Base-by-base conservation (phyloP, 2,797 vertebrate species). In the Mus spretus region DNA sequence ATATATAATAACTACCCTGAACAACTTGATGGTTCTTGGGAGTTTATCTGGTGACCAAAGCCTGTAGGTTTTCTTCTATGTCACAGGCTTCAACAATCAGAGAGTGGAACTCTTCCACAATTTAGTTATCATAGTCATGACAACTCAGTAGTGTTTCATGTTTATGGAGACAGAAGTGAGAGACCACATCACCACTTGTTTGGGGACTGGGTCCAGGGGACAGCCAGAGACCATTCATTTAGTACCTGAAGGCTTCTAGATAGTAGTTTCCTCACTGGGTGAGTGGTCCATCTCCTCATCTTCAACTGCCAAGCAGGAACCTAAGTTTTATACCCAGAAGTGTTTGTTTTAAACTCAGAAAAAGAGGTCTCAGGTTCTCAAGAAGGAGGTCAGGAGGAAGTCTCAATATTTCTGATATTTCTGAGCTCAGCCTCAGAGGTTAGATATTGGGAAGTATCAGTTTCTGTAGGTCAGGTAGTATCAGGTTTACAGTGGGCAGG, bases 271-370 rank as follows among this genome's bases (percentile, higher is more conserved):
- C 12, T 9, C 7, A 17, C 31, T 5, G 5, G 22, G 4, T 55
- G n/a, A 11, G 0, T 7, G 1, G 1, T 74, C 9, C 17, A 7
- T 40, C 34, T 74, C 26, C 9, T 19, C 3, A 40, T 57, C 5
- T 12, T 57, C 24, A 11, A 74, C 50, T 40, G 15, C 40, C 15
- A 75, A 75, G n/a, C 26, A 75, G n/a, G 17, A 47, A 31, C 3
- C 31, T 67, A 31, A 26, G n/a, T 9, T 83, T 28, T 61, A 28
- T 83, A 70, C 2, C 9, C 47, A 87, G 2, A 40, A 40, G 20
- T 20, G 3, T 20, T 14, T 20, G 8, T n/a, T 67, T 47, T 67
- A 85, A 85, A 31, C 37, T 57, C 70, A 59, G 37, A 86, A 57
- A 28, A 22, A 37, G 2, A 44, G 17, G 6, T 13, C 9, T 40